Percentiles rank a stretch among this genome's conserved stretches.
These are phyloP conservation scores for Piprites chloris DNA, from an alignment of 2,113 vertebrate species.

Conservation along the genomic window DNA sequence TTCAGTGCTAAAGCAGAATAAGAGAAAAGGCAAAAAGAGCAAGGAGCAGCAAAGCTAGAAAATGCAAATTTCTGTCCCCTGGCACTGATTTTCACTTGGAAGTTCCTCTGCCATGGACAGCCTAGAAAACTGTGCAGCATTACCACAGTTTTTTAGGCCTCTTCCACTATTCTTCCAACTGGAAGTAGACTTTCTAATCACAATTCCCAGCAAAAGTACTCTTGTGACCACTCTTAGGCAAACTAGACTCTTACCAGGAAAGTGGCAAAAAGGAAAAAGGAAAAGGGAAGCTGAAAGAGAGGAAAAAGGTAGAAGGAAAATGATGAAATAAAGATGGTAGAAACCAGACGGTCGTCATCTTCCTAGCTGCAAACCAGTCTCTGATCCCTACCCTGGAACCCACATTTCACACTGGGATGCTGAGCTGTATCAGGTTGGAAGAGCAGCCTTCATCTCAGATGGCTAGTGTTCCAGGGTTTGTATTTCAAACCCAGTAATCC, in stretches of 20 bases:
- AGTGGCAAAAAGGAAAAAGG: neutral
- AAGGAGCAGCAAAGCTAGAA: neutral
- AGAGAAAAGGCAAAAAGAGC: neutral
- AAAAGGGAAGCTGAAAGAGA: neutral
- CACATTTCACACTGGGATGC: neutral
- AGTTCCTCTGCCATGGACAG: neutral
- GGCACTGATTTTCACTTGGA: neutral
- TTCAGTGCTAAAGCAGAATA: neutral
- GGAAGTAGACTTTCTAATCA: neutral
- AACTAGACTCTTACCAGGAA: neutral
- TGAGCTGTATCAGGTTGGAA: fast-evolving
- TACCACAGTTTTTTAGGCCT: neutral
- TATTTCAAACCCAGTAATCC: neutral
- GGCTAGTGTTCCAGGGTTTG: neutral
- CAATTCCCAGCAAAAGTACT: neutral
- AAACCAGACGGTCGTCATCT: neutral
- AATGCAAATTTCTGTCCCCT: neutral
- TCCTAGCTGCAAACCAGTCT: neutral
- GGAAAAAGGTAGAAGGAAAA: neutral
- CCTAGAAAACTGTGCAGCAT: neutral
- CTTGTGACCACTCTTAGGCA: neutral
- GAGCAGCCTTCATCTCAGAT: neutral
- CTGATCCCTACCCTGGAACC: neutral
- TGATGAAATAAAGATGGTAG: neutral
- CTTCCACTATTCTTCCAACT: neutral